phyloP scores from a whole-genome alignment of 2,113 vertebrate species.

The Chloebia gouldiae region DNA sequence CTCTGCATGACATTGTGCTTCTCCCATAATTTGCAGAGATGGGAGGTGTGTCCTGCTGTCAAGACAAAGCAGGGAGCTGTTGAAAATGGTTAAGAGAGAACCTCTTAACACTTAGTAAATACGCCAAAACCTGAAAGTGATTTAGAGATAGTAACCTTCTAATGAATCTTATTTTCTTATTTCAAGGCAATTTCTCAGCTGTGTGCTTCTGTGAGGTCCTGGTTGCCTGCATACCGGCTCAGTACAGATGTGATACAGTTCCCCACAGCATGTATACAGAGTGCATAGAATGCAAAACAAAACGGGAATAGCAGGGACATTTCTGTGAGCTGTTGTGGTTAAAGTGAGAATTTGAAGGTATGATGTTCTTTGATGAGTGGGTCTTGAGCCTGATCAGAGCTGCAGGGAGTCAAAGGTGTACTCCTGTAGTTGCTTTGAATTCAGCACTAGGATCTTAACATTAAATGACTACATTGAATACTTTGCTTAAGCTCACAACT shows the following conservation, averaged over 20 bases:
- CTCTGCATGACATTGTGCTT: neutral
- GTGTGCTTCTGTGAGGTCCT: neutral
- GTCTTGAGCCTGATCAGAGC: neutral
- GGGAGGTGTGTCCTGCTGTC: neutral
- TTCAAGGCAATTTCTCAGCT: neutral
- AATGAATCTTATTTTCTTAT: neutral
- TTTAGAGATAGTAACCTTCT: neutral
- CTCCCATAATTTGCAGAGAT: neutral
- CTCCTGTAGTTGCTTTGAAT: neutral
- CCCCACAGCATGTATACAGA: accelerated
- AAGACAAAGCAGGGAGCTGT: neutral
- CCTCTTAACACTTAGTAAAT: neutral
- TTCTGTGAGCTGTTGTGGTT: neutral
- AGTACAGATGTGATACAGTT: neutral
- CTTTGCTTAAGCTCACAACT: neutral
- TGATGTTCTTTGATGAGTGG: neutral
- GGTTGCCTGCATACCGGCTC: neutral
- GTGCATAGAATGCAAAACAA: neutral
- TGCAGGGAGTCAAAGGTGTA: neutral
- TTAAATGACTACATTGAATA: neutral
- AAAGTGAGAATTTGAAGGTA: neutral
- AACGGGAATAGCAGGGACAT: neutral
- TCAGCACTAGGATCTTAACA: neutral
- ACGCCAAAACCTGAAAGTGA: neutral
- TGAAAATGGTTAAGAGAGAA: neutral